Conservation (phyloP, 2,113 vertebrate genomes). For the Syrmaticus mikado region DNA sequence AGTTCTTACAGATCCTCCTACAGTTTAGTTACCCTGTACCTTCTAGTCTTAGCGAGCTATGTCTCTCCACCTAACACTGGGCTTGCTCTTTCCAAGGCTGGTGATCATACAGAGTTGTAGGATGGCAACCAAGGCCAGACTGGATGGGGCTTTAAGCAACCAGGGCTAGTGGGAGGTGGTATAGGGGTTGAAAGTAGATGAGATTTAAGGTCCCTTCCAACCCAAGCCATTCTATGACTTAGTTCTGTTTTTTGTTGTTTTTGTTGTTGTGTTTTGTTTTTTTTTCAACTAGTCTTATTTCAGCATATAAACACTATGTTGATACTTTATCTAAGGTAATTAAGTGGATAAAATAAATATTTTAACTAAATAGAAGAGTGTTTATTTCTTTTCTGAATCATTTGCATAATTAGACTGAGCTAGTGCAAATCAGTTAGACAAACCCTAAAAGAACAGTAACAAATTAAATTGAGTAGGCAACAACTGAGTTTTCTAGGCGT, state of each 20-base stretch:
- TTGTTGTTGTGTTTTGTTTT: too few relatives aligned
- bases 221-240: not conserved
- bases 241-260: not conserved
- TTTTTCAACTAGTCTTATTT: not conserved
- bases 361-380: not conserved
- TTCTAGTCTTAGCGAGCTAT: not conserved
- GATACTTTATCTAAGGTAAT: not conserved
- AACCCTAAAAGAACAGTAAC: not conserved
- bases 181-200: not conserved
- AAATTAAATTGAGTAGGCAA: not conserved
- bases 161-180: not conserved
- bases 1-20: not conserved
- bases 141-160: too few relatives aligned
- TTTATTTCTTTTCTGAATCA: not conserved
- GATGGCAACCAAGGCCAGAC: not conserved
- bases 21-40: not conserved
- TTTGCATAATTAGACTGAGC: not conserved
- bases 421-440: not conserved
- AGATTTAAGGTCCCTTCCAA: not conserved
- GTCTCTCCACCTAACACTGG: not conserved
- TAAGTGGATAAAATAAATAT: not conserved
- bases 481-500: not conserved
- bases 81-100: not conserved
- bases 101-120: not conserved
- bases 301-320: not conserved